Base-by-base conservation (phyloP, 2,888 invertebrate species). In the Brenthis hecate region DNA sequence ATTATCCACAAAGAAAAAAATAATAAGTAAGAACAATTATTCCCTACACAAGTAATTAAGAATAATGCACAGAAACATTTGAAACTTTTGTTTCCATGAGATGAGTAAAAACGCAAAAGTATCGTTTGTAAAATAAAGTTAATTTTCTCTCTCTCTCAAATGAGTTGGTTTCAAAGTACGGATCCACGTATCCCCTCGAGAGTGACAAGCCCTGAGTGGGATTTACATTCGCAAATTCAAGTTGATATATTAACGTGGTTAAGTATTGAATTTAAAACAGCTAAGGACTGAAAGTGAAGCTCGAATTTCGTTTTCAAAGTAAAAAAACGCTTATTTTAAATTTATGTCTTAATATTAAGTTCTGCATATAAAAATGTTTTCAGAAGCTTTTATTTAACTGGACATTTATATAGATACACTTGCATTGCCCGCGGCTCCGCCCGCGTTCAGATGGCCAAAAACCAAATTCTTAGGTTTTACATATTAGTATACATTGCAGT, bases 181-280 rank as follows among this genome's bases (percentile, higher is more conserved):
- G 50, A 50, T 60, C 32, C 60, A 60, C 60, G 60, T 60, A 60
- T 60, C 50, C 60, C 50, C 60, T 60, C 16, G 60, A 60, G 50
- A 8, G 50, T 60, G 50, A 50, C 60, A 50, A 50, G 60, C 28
- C 50, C 50, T n/a, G 32, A 50, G 60, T n/a, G 60, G 60, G 50
- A 60, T 60, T 60, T 60, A 60, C 28, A 60, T 60, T 60, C 50
- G 47, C 60, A 32, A 50, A 60, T 50, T 60, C 60, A 50, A 60
- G 28, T 60, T 60, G 50, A 60, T 60, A 60, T 60, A 60, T 60
- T 60, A 50, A 60, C 60, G 60, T 50, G 28, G 16, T 60, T 60
- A 60, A 50, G 58, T 60, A 60, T 60, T n/a, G 58, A 60, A 60
- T 60, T 60, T 60, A n/a, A 60, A 60, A 8, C 3, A 50, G n/a